These are phyloP conservation scores for Cercopithecus hamlyni DNA, from an alignment of 2,797 vertebrate genomes.

Conservation along the genomic window DNA sequence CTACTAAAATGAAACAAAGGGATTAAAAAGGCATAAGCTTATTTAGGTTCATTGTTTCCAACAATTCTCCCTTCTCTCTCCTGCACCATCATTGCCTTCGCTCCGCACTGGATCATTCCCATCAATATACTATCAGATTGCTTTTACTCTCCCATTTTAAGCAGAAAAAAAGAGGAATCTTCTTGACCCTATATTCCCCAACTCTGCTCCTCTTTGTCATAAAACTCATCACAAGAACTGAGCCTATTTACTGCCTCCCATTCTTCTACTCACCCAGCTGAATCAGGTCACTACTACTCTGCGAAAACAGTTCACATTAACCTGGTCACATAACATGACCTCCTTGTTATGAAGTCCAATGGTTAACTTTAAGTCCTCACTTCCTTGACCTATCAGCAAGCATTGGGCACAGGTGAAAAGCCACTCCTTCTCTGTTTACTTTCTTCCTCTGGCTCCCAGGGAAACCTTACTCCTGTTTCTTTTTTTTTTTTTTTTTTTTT, in stretches of 20 bases:
- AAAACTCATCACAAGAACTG: not conserved
- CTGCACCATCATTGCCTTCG: not conserved
- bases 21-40: not conserved
- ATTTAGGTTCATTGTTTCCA: not conserved
- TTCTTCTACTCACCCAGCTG: not conserved
- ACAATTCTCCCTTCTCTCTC: slow-evolving; percentile 32
- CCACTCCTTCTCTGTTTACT: not conserved
- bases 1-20: slow-evolving; percentile 24
- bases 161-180: not conserved
- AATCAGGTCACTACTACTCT: not conserved
- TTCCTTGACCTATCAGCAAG: not conserved
- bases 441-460: not conserved
- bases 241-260: not conserved
- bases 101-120: not conserved
- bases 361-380: not conserved
- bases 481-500: not conserved
- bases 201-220: not conserved
- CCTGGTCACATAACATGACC: too few species aligned
- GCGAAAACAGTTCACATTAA: not conserved
- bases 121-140: not conserved
- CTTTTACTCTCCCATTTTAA: not conserved
- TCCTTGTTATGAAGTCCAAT: not conserved
- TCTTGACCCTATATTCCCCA: not conserved
- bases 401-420: not conserved
- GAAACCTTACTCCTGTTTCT: not conserved